Evolutionary conservation across 2,113 vertebrate species (phyloP), one percentile per base, ranked within the genome.

Genomic region (Burhinus bistriatus): DNA sequence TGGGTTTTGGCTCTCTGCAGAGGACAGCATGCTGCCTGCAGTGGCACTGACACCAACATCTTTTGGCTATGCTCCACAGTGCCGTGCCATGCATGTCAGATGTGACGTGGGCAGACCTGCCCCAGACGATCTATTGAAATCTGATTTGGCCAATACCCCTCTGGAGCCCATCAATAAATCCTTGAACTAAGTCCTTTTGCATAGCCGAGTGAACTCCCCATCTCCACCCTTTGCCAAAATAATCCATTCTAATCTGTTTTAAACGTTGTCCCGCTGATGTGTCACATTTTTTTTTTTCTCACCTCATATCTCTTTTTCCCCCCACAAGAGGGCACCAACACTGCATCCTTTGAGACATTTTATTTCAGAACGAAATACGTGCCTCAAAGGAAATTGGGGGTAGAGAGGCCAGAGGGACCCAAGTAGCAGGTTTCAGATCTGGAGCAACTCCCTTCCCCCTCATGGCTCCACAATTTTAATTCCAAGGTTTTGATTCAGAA

Each of bases 241-340:
- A 68, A 54, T 77, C 52, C 30, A 4, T 55, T 76, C 30, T 16
- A n/a, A 25, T 47, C 15, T 34, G 87, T 58, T 89, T 17, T 32
- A 10, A 42, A 55, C 10, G 0, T 38, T 58, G 32, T 55, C 52
- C 30, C 38, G 1, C 9, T 29, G 22, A 34, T 9, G 1, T 22
- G 42, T 12, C 64, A 13, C 9, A 2, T 3, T 3, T 42, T 11
- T 40, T 40, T 79, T 77, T 62, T 3, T 57, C 30, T 29, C 47
- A 8, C 38, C 20, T 78, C 32, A 0, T 8, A 9, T 40, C 47
- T 15, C 38, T 20, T 68, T 58, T 83, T 96, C 42, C 38, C 26
- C 47, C 98, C 98, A 98, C 96, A 81, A 97, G 98, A 98, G 98
- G 98, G 98, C 97, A 96, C 96, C 96, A 97, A 93, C 85, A 85